phyloP scores from a whole-genome alignment of 2,797 vertebrate species.

The Leuciscus waleckii region DNA sequence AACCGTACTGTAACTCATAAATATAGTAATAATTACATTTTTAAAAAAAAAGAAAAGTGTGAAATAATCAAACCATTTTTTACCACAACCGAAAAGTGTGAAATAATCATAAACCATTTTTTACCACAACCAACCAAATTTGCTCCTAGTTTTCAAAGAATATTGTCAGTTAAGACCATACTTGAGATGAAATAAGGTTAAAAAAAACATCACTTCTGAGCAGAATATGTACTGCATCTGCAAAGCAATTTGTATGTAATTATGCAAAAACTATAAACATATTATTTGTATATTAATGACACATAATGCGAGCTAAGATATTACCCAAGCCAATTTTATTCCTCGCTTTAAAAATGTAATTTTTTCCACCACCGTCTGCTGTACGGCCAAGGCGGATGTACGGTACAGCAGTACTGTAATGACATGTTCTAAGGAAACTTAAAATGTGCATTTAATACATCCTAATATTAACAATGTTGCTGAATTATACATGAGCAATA shows the following conservation, averaged over 20 bases:
- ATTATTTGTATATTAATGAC: not conserved
- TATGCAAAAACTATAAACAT: constrained; percentile 12
- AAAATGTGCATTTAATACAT: not conserved
- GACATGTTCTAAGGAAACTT: not conserved
- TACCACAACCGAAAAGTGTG: not conserved
- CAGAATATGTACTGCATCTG: not conserved
- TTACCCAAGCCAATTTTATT: not conserved
- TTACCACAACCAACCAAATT: not conserved
- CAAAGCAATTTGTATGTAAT: constrained; percentile 8
- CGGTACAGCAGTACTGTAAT: too few relatives aligned
- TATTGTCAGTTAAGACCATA: not conserved
- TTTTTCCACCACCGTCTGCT: not conserved
- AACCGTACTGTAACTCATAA: not conserved
- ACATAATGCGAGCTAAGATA: not conserved
- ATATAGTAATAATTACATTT: not conserved
- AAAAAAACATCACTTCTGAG: not conserved
- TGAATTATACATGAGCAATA: not conserved
- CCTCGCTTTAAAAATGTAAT: not conserved
- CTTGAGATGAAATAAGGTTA: not conserved
- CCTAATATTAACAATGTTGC: not conserved
- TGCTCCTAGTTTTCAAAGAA: not conserved
- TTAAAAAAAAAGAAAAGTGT: not conserved
- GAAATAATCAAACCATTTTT: not conserved
- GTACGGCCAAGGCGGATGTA: too few relatives aligned
- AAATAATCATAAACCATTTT: not conserved